Percentiles rank a stretch among this genome's conserved stretches.
Evolutionary conservation across 2,113 vertebrate species (phyloP).

Genomic region (Gracilinanus agilis): DNA sequence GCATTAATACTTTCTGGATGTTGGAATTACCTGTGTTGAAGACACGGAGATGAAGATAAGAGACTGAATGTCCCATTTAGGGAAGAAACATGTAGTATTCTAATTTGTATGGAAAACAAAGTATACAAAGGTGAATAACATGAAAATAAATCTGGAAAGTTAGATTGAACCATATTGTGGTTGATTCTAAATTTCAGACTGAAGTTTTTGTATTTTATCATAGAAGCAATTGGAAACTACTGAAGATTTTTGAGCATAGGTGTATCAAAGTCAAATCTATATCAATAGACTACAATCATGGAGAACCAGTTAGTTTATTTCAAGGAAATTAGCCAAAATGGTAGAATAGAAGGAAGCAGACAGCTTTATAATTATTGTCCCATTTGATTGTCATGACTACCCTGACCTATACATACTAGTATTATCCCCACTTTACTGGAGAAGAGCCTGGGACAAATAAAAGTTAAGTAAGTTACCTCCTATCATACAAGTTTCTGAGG

Average conservation of each 20-base stretch:
- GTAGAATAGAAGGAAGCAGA: neutral
- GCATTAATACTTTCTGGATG: neutral
- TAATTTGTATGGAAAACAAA: neutral
- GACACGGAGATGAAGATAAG: neutral
- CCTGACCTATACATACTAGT: neutral
- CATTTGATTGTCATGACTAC: neutral
- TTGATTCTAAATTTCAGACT: neutral
- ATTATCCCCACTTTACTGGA: neutral
- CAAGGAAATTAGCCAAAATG: neutral
- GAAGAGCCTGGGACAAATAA: neutral
- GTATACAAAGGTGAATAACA: neutral
- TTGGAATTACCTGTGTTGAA: neutral
- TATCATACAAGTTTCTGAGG: neutral
- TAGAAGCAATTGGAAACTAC: neutral
- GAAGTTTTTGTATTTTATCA: neutral
- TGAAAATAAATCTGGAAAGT: neutral
- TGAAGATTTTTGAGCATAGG: neutral
- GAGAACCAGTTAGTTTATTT: neutral
- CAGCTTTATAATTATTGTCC: neutral
- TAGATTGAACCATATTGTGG: neutral
- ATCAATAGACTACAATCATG: neutral
- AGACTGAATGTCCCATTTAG: neutral
- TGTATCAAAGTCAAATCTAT: neutral
- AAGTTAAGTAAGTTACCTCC: neutral
- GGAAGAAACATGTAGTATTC: neutral